A percentile compares a stretch with the other conserved stretches of the same genome.
These are phyloP conservation scores for Rhadina sibilatrix DNA, from an alignment of 2,113 vertebrate species.

Conservation along the genomic window DNA sequence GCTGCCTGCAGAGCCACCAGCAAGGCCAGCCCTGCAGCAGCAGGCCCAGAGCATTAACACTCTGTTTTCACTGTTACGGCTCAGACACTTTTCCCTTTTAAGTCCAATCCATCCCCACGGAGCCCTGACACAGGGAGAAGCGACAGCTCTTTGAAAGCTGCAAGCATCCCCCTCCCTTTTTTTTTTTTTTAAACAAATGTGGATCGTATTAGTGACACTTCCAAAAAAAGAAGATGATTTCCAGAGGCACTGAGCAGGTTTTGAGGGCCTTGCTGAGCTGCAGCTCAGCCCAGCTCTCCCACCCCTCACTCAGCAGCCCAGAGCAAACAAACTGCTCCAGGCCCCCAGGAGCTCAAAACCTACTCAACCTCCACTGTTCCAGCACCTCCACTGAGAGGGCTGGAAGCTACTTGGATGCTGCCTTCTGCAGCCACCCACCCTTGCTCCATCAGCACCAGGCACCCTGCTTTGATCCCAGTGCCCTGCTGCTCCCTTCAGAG, in stretches of 20 bases:
- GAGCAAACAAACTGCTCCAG: neutral
- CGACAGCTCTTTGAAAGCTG: neutral
- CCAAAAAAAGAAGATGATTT: neutral
- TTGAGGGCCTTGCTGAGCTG: neutral
- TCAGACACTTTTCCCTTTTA: neutral
- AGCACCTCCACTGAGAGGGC: neutral
- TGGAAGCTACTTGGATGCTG: neutral
- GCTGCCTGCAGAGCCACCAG: neutral
- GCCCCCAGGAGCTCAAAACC: neutral
- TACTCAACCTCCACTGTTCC: neutral
- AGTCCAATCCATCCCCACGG: neutral
- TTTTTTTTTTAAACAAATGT: neutral
- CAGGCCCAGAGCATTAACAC: constrained; percentile 19
- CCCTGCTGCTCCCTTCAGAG: neutral
- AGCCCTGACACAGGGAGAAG: neutral
- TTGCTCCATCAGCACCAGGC: neutral
- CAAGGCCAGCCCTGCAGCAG: neutral
- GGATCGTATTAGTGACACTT: neutral
- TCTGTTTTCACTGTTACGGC: neutral
- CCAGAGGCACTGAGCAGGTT: neutral
- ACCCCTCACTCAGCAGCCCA: neutral
- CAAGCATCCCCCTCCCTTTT: neutral
- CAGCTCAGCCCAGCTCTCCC: neutral
- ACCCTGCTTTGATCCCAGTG: neutral
- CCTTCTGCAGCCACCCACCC: neutral